These are phyloP conservation scores for Coracopsis vasa DNA, from an alignment of 2,113 vertebrate genomes.

Conservation along the genomic window DNA sequence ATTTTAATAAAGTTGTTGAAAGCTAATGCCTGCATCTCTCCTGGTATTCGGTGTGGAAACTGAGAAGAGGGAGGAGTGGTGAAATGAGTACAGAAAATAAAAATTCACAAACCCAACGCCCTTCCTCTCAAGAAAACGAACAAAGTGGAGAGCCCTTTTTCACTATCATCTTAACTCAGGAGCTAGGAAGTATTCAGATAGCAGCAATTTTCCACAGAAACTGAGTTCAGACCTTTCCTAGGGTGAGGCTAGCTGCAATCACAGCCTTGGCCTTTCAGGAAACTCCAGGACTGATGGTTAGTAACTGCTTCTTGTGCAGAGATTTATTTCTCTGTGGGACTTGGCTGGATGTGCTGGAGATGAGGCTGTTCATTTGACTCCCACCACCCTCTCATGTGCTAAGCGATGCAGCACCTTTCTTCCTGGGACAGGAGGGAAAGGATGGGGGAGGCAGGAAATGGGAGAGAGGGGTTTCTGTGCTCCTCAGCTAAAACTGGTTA, in stretches of 20 bases:
- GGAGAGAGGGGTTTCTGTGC: background rate
- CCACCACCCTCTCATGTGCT: background rate
- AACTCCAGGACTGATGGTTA: background rate
- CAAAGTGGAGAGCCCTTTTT: background rate
- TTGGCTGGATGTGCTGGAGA: background rate
- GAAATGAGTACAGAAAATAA: background rate
- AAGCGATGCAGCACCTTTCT: background rate
- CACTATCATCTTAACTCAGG: background rate
- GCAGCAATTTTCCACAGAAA: conserved; percentile 2
- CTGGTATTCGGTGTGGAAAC: background rate
- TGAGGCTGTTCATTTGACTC: background rate
- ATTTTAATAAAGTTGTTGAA: background rate
- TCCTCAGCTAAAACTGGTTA: background rate
- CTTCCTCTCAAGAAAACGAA: background rate
- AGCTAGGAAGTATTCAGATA: background rate
- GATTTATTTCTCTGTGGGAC: background rate
- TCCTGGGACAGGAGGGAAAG: background rate
- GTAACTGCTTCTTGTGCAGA: background rate
- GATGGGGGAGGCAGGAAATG: rapidly evolving
- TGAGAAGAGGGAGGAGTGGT: background rate
- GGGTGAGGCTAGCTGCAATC: background rate
- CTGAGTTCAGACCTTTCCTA: background rate
- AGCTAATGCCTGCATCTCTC: background rate
- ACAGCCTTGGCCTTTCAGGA: background rate
- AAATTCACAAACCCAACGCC: background rate